Evolutionary conservation across 2,888 invertebrate genomes (phyloP), one percentile per base, ranked within the genome.

Genomic region (Choreutis nemorana): DNA sequence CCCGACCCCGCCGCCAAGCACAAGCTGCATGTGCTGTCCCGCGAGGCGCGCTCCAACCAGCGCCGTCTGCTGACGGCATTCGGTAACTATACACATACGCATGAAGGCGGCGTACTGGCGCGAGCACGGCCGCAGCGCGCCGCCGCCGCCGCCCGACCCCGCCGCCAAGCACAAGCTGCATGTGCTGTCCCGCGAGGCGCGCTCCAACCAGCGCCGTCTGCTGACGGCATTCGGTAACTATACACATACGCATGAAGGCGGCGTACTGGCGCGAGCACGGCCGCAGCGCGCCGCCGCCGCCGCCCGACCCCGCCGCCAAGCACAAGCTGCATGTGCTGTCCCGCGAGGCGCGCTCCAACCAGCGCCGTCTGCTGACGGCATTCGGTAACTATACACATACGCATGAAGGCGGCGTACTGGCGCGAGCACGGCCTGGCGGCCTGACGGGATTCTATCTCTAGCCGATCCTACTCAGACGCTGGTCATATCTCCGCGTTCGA

Each of bases 21-120:
- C 3, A 89, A 89, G 72, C 87, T 88, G 87, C 87, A 84, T 49
- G 75, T 79, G 8, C 78, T 91, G 33, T 94, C 94, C 1, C 81
- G 97, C 9, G 97, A 97, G 68, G 97, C 97, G 0, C 81, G 97
- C 33, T 95, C 94, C 40, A 95, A 97, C 77, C 97, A 97, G 66
- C 81, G 98, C 10, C 83, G 97, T 2, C 79, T 97, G 39, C 83
- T 97, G 30, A 94, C 95, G 0, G 94, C 94, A 0, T 94, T 97
- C 57, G 94, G 94, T 73, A 37, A 31, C n/a, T n/a, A n/a, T n/a
- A n/a, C n/a, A n/a, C n/a, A n/a, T n/a, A n/a, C 87, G 87, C 27
- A 90, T 96, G 53, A 97, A 97, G 60, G 87, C 89, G 21, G 90
- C 91, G 61, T 89, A 91, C 70, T 92, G 92, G 79, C 88, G 87